These are phyloP conservation scores for Phyllotis vaccarum DNA, from an alignment of 2,797 vertebrate species.

Conservation along the genomic window DNA sequence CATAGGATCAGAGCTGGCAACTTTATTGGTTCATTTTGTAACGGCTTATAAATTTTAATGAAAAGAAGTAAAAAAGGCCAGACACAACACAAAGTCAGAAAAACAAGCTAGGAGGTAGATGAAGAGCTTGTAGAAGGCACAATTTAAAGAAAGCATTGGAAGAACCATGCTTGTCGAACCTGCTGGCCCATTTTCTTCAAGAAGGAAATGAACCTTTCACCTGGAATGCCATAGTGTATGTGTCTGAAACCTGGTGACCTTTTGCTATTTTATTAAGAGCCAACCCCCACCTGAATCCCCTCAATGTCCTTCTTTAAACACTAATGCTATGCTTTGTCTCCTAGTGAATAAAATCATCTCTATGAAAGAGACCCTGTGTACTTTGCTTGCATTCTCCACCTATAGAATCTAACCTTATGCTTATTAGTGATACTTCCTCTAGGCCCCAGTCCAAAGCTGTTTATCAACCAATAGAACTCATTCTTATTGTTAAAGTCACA, in stretches of 20 bases:
- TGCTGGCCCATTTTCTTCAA: neutral
- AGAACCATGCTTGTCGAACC: neutral
- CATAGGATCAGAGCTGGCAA: neutral
- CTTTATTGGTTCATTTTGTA: neutral
- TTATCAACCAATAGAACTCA: neutral
- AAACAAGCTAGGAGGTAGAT: neutral
- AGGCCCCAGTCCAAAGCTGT: neutral
- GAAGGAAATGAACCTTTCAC: neutral
- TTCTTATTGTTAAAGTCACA: neutral
- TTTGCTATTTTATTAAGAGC: neutral
- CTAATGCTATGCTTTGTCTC: neutral
- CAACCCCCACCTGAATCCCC: too few relatives aligned
- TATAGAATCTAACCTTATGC: neutral
- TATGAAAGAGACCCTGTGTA: neutral
- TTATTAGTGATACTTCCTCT: neutral
- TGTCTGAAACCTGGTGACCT: neutral
- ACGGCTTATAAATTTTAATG: constrained; percentile 14
- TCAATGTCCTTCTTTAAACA: neutral
- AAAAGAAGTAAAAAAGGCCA: constrained; percentile 54
- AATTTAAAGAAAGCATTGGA: neutral
- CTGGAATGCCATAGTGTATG: neutral
- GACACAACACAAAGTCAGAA: neutral
- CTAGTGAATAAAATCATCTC: neutral
- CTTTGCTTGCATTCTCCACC: neutral
- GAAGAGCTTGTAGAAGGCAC: neutral